Conservation (phyloP, 2,888 invertebrate species). For the Drosophila mulleri region DNA sequence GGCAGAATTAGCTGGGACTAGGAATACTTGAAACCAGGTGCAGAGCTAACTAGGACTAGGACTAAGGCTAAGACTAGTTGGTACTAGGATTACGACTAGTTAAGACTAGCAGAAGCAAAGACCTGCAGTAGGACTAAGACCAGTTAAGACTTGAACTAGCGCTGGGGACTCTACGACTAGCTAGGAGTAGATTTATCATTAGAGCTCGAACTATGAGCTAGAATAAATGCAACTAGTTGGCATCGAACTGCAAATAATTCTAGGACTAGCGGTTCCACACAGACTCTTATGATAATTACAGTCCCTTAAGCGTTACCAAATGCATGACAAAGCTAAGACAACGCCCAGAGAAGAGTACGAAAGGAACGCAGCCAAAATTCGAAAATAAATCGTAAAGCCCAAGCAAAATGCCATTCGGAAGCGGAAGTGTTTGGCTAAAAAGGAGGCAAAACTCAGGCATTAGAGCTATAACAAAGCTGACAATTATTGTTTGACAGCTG, state of each 20-base stretch:
- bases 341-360: not conserved
- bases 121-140: not conserved
- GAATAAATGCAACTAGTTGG: too few relatives aligned
- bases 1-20: too few relatives aligned
- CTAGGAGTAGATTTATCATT: too few relatives aligned
- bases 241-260: too few relatives aligned
- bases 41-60: too few relatives aligned
- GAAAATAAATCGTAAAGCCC: slow-evolving; percentile 38
- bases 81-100: not conserved
- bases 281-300: too few relatives aligned
- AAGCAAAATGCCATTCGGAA: slow-evolving; percentile 40
- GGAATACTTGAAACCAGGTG: too few relatives aligned
- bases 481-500: slow-evolving; percentile 74
- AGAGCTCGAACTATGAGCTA: too few relatives aligned
- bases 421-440: slow-evolving; percentile 42
- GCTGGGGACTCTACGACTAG: too few relatives aligned
- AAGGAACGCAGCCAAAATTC: slow-evolving; percentile 8
- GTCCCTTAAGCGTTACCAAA: not conserved
- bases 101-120: not conserved
- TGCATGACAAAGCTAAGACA: not conserved
- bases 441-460: slow-evolving; percentile 55
- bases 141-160: too few relatives aligned
- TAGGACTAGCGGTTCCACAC: too few relatives aligned
- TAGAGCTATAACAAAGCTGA: slow-evolving; percentile 67
- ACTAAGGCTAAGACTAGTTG: not conserved